Evolutionary conservation across 2,797 vertebrate genomes (phyloP).

Genomic region (Thunnus albacares): DNA sequence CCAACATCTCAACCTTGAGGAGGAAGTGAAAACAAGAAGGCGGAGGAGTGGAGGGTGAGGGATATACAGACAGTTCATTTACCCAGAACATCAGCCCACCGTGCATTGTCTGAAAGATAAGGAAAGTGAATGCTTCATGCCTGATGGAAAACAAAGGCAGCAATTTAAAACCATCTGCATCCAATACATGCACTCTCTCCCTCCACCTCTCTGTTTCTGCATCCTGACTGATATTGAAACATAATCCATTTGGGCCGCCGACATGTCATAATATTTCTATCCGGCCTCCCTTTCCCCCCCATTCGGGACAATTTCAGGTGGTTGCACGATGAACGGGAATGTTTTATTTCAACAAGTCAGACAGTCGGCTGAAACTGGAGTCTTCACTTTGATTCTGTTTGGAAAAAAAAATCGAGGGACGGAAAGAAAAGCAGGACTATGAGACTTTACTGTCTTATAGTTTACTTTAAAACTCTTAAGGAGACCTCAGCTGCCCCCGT

Average conservation of each 20-base stretch:
- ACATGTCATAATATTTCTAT: slow-evolving; percentile 86
- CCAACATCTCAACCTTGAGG: slow-evolving; percentile 84
- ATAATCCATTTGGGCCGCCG: slow-evolving; percentile 88
- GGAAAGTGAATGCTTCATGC: slow-evolving; percentile 84
- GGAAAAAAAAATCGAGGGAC: slow-evolving; percentile 1
- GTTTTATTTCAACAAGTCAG: slow-evolving; percentile 77
- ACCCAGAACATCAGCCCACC: slow-evolving; percentile 85
- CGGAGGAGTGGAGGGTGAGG: slow-evolving; percentile 73
- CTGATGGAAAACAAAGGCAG: slow-evolving; percentile 89
- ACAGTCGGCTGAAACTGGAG: slow-evolving; percentile 34
- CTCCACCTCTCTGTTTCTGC: slow-evolving; percentile 70
- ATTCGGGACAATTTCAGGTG: slow-evolving; percentile 78
- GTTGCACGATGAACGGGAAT: slow-evolving; percentile 71
- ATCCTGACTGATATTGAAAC: slow-evolving; percentile 88
- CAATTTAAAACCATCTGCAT: slow-evolving; percentile 90
- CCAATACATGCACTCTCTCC: slow-evolving; percentile 74
- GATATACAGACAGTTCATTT: slow-evolving; percentile 89
- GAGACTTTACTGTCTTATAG: slow-evolving; percentile 8
- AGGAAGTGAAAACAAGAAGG: slow-evolving; percentile 79
- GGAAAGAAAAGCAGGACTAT: slow-evolving; percentile 5
- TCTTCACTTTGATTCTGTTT: slow-evolving; percentile 48
- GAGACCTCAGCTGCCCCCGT: slow-evolving; percentile 33
- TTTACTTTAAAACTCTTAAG: slow-evolving; percentile 50
- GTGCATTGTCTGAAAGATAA: slow-evolving; percentile 83
- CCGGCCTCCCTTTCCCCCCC: slow-evolving; percentile 51